phyloP scores from a whole-genome alignment of 1,140 invertebrate genomes.

The Drosophila pectinifera region DNA sequence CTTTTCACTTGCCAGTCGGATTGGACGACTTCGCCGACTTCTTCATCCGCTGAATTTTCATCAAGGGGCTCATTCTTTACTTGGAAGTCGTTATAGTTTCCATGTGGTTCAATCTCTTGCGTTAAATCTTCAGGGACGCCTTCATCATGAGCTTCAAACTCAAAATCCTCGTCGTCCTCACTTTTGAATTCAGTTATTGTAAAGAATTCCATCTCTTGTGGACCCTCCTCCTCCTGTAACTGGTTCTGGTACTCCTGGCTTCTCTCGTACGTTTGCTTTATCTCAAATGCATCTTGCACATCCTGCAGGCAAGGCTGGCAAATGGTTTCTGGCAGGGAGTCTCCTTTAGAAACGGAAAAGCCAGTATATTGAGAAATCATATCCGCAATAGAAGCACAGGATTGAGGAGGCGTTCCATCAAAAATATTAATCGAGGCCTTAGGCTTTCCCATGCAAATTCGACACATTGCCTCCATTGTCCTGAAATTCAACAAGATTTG shows the following conservation, averaged over 20 bases:
- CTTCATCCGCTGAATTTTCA: background rate
- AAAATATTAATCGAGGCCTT: background rate
- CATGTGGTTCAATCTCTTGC: background rate
- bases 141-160: background rate
- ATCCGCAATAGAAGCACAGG: background rate
- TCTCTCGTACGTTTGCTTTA: background rate
- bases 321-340: background rate
- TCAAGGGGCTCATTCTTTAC: conserved; percentile 10
- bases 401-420: background rate
- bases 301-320: conserved; percentile 9
- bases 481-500: background rate
- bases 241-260: background rate
- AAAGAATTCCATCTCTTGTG: background rate
- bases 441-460: conserved; percentile 1
- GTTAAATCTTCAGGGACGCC: background rate
- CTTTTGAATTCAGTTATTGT: conserved; percentile 13
- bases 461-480: conserved; percentile 1
- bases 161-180: background rate
- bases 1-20: conserved; percentile 8
- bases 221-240: background rate
- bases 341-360: background rate
- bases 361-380: conserved; percentile 10
- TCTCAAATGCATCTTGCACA: background rate
- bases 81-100: background rate
- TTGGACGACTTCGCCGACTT: background rate